Conservation (phyloP, 2,888 invertebrate species). For the Kryphioiulus occultus region DNA sequence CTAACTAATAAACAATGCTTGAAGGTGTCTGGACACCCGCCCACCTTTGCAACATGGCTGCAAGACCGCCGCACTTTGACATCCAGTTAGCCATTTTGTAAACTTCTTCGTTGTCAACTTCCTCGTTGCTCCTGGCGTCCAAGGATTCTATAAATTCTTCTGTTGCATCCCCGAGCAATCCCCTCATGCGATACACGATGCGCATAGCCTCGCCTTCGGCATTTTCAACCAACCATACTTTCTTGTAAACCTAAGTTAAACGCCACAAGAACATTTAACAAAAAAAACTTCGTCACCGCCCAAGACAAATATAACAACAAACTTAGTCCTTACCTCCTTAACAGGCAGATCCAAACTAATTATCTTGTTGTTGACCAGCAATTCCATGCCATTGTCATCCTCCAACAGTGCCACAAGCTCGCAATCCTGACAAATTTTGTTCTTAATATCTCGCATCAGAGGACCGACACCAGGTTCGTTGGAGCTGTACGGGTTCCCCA, state of each 20-base stretch:
- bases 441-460: conserved; percentile 97
- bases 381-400: conserved; percentile 98
- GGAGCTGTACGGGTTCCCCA: conserved; percentile 97
- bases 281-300: too few species aligned
- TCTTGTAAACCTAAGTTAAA: conserved; percentile 70
- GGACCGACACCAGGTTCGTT: conserved; percentile 94
- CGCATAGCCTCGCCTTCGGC: conserved; percentile 96
- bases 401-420: conserved; percentile 96
- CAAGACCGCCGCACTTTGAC: conserved; percentile 78
- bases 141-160: conserved; percentile 98
- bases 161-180: conserved; percentile 95
- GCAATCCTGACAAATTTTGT: conserved; percentile 98
- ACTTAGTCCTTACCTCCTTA: conserved; percentile 79
- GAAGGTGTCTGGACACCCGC: not conserved
- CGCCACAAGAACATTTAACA: not conserved
- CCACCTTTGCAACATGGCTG: conserved; percentile 66
- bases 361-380: conserved; percentile 97
- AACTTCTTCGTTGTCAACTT: conserved; percentile 92
- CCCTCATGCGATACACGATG: conserved; percentile 97
- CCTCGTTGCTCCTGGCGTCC: conserved; percentile 81
- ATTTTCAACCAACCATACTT: conserved; percentile 80
- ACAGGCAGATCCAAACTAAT: conserved; percentile 96
- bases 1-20: not conserved
- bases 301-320: too few species aligned
- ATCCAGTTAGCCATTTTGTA: conserved; percentile 89